Evolutionary conservation across 2,113 vertebrate genomes (phyloP), one percentile per base, ranked within the genome.

Genomic region (Hemichromis elongatus): DNA sequence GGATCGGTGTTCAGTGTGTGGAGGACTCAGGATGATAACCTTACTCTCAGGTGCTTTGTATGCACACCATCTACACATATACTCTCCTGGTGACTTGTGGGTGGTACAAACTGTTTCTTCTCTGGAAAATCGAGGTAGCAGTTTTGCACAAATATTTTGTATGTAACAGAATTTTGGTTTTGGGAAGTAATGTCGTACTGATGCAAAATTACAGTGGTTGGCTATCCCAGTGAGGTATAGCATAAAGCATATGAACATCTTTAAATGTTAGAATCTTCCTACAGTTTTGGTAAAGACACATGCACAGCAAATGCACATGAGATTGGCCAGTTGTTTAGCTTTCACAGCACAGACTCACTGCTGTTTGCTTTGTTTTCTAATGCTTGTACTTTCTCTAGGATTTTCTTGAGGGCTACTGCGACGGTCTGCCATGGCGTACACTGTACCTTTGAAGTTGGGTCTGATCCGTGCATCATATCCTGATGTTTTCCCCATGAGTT

Each of bases 401-500:
- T 85, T 84, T 90, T 83, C 61, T 85, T 21, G 6, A 81, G 79
- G 45, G 47, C 47, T 37, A n/a, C 80, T 56, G 77, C 35, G 19
- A 75, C 21, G 57, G 73, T 80, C 47, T 77, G 61, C 50, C 24
- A 79, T 73, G 42, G 59, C 50, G 42, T 35, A 19, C 24, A 54
- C n/a, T 37, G 21, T 96, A 99, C 98, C 98, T 98, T 99, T 99
- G 96, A 99, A 99, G 96, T 98, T 98, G 92, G 98, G 98, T 82
- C 98, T 96, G 90, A 99, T 99, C 84, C 98, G 97, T 82, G 98
- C 97, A 2, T 99, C 98, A 3, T 99, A 99, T 54, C 97, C 98
- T 24, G 97, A 99, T 0, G 97, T 99, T 85, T 91, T 96, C 77
- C 98, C 98, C 98, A 99, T 99, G 66, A 99, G 97, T 94, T 99